A percentile compares a stretch with the other conserved stretches of the same genome.
Conservation (phyloP, 1,140 invertebrate genomes). For the Archegozetes longisetosus region DNA sequence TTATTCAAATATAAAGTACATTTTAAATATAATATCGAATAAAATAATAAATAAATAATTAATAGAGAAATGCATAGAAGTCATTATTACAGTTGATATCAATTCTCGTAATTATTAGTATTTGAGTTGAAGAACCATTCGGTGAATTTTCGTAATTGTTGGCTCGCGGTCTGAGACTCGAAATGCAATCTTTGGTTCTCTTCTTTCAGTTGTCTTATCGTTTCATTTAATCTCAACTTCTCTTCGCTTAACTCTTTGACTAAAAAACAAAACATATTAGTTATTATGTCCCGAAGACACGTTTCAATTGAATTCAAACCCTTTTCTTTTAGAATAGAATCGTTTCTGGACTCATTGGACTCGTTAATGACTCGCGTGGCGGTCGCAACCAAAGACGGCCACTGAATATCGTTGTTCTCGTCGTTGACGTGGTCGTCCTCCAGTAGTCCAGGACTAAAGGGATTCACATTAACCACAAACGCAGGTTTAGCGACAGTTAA, state of each 20-base stretch:
- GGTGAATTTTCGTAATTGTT: constrained; percentile 71
- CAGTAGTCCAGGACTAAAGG: background rate
- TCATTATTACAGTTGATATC: too few species aligned
- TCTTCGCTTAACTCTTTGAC: constrained; percentile 21
- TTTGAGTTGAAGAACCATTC: constrained; percentile 61
- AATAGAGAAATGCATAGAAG: too few species aligned
- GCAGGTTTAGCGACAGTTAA: background rate
- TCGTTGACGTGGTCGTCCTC: background rate
- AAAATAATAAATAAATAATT: too few species aligned
- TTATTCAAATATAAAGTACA: too few species aligned
- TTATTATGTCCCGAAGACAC: background rate
- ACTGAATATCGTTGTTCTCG: background rate
- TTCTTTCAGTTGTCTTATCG: constrained; percentile 53
- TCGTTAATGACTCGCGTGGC: too few species aligned
- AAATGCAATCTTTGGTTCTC: constrained; percentile 73
- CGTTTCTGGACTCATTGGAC: too few species aligned
- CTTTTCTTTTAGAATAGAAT: background rate
- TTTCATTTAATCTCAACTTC: constrained; percentile 23
- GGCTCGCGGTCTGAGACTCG: constrained; percentile 68
- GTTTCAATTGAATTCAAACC: background rate
- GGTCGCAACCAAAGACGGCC: too few species aligned
- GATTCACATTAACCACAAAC: background rate
- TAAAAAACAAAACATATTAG: background rate
- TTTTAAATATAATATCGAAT: too few species aligned
- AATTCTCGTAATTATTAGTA: too few species aligned